Conservation (phyloP, 2,888 invertebrate genomes). For the Drosophila paranaensis region DNA sequence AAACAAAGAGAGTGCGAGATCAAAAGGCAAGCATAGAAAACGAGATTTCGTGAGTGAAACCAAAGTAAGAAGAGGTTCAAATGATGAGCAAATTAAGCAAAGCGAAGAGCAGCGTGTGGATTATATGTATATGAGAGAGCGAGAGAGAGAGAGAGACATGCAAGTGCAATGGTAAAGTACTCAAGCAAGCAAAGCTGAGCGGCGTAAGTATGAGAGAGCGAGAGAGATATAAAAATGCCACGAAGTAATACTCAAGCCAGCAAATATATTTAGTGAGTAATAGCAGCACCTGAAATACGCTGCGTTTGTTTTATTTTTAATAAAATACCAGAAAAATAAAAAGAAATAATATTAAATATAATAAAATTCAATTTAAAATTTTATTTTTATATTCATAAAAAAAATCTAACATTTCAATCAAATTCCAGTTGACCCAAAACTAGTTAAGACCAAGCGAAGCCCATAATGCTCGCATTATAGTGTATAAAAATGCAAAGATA, state of each 20-base stretch:
- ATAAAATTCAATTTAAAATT: background rate
- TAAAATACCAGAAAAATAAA: background rate
- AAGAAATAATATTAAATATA: background rate
- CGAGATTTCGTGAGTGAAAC: background rate
- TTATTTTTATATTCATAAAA: background rate
- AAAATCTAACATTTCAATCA: background rate
- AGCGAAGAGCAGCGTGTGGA: background rate
- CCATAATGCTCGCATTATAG: slow-evolving; percentile 28
- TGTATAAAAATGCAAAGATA: slow-evolving; percentile 9
- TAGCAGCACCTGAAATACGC: background rate
- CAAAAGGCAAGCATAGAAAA: background rate
- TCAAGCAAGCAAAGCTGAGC: too few species aligned
- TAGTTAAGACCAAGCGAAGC: slow-evolving; percentile 14
- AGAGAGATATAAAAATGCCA: background rate
- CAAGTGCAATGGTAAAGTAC: too few species aligned
- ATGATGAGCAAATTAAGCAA: background rate
- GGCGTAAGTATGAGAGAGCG: too few species aligned
- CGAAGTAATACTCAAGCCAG: too few species aligned
- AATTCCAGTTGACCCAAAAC: slow-evolving; percentile 6
- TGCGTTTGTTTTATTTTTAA: background rate
- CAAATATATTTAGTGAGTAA: background rate
- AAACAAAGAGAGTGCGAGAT: slow-evolving; percentile 1
- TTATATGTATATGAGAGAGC: background rate
- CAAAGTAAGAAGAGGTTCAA: background rate
- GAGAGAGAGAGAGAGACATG: too few species aligned